A percentile compares a stretch with the other conserved stretches of the same genome.
Conservation (phyloP, 2,797 vertebrate species). For the Aeoliscus strigatus region DNA sequence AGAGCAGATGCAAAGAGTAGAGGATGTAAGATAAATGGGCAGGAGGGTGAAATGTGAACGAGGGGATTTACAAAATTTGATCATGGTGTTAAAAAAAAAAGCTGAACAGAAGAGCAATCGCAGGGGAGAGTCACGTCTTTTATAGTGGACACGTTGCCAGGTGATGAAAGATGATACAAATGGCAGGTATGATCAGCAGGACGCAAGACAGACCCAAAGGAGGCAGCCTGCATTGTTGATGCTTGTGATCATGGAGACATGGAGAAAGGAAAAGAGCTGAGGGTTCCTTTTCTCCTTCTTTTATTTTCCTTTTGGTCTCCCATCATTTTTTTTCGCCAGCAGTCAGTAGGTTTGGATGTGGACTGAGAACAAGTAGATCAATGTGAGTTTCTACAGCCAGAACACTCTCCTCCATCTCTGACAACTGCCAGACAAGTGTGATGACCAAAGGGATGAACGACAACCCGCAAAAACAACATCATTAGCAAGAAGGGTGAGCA, state of each 20-base stretch:
- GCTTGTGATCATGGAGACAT: constrained; percentile 28
- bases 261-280: constrained; percentile 54
- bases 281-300: constrained; percentile 50
- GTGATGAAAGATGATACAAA: too few species aligned
- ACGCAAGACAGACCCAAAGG: too few species aligned
- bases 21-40: constrained; percentile 42
- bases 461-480: too few species aligned
- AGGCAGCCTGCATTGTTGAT: constrained; percentile 52
- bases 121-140: constrained; percentile 29
- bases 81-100: constrained; percentile 34
- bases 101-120: constrained; percentile 37
- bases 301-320: constrained; percentile 43
- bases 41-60: constrained; percentile 39
- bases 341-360: constrained; percentile 72
- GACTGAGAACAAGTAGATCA: constrained; percentile 65
- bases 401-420: constrained; percentile 70
- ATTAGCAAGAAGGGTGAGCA: too few species aligned
- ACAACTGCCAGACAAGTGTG: constrained; percentile 49
- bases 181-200: constrained; percentile 24
- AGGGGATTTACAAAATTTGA: constrained; percentile 54
- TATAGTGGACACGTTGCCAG: constrained; percentile 19
- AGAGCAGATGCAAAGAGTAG: constrained; percentile 39
- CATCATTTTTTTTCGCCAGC: constrained; percentile 56
- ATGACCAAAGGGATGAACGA: constrained; percentile 39
- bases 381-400: constrained; percentile 67